Evolutionary conservation across 2,113 vertebrate genomes (phyloP).

Genomic region (Piprites chloris): DNA sequence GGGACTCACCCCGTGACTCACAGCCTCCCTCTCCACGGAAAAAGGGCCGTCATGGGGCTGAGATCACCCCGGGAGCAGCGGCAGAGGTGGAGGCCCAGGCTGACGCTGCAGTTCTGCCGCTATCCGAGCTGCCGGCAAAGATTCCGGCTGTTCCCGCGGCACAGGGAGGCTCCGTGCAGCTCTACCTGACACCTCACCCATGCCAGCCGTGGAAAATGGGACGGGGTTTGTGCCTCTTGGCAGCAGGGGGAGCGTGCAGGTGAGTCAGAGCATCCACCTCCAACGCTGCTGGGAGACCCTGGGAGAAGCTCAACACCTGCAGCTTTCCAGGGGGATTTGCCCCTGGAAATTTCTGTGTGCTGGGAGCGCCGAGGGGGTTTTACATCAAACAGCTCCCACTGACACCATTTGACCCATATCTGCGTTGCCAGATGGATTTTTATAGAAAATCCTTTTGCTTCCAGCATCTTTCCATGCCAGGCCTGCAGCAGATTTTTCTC

Average conservation of each 20-base stretch:
- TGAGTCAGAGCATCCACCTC: neutral
- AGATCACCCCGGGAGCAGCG: neutral
- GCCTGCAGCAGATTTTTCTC: neutral
- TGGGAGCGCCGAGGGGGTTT: neutral
- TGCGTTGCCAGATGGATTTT: neutral
- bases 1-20: neutral
- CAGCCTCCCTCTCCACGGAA: fast-evolving
- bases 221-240: neutral
- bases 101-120: neutral
- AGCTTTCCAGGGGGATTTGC: neutral
- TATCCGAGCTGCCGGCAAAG: fast-evolving
- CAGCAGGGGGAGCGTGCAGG: neutral
- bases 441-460: neutral
- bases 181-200: fast-evolving
- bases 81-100: neutral
- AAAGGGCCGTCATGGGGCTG: neutral
- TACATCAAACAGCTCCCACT: neutral
- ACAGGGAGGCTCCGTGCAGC: fast-evolving
- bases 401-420: neutral
- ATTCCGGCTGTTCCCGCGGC: fast-evolving
- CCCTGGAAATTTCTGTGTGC: neutral
- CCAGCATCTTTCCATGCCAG: fast-evolving
- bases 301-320: fast-evolving
- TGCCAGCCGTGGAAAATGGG: fast-evolving
- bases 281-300: fast-evolving